These are phyloP conservation scores for Leptodactylus fuscus DNA, from an alignment of 2,113 vertebrate species.

Conservation along the genomic window DNA sequence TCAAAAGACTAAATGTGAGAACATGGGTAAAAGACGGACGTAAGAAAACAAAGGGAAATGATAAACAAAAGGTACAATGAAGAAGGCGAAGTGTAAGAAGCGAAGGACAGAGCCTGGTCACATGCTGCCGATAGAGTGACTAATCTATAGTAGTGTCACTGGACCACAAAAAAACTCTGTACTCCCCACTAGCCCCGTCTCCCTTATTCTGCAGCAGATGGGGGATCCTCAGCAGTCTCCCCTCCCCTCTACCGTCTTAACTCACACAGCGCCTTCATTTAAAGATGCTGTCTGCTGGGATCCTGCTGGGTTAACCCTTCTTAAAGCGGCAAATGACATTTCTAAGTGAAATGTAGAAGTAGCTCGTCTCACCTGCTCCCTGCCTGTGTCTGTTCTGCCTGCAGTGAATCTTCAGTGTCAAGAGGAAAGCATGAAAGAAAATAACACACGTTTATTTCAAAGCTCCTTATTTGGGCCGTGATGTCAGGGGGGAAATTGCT, in stretches of 20 bases:
- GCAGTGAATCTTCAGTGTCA: constrained; percentile 63
- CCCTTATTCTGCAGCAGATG: constrained; percentile 37
- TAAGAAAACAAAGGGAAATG: constrained; percentile 15
- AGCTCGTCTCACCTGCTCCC: constrained; percentile 47
- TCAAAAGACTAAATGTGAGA: background rate
- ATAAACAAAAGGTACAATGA: constrained; percentile 18
- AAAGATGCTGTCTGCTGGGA: constrained; percentile 37
- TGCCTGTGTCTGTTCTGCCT: constrained; percentile 52
- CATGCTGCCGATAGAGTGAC: constrained; percentile 1
- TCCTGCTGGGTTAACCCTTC: constrained; percentile 40
- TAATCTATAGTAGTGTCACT: constrained; percentile 4
- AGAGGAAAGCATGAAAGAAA: constrained; percentile 65
- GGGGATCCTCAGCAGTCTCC: constrained; percentile 41
- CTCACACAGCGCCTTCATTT: constrained; percentile 45
- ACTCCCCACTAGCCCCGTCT: constrained; percentile 33
- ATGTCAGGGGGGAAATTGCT: constrained; percentile 86
- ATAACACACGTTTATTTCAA: constrained; percentile 71
- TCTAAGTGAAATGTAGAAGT: background rate
- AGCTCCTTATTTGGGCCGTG: constrained; percentile 91
- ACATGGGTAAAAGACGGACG: background rate
- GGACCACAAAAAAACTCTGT: constrained; percentile 13
- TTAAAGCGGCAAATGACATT: background rate
- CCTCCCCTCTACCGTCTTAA: constrained; percentile 42
- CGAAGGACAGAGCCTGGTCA: background rate
- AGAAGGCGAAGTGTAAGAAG: background rate